phyloP scores from a whole-genome alignment of 2,797 vertebrate species.

The Bovichtus diacanthus region DNA sequence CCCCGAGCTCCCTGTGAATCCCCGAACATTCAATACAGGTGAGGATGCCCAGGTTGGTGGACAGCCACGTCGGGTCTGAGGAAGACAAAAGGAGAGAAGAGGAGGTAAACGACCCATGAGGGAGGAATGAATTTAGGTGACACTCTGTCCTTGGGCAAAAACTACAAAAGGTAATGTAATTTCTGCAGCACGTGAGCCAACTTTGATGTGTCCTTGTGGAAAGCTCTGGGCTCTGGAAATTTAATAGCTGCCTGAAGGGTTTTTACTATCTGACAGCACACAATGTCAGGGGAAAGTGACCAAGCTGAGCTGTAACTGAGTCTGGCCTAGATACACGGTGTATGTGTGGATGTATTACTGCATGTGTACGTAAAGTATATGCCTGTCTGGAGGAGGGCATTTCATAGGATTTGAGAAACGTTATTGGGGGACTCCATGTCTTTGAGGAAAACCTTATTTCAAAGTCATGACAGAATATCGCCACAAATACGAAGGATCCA shows the following conservation, averaged over 20 bases:
- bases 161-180: slow-evolving; percentile 31
- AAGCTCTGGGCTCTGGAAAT: slow-evolving; percentile 39
- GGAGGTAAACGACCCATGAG: not conserved
- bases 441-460: slow-evolving; percentile 21
- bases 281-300: slow-evolving; percentile 49
- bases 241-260: slow-evolving; percentile 40
- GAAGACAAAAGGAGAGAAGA: not conserved
- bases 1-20: slow-evolving; percentile 97
- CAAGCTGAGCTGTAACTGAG: slow-evolving; percentile 17
- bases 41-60: slow-evolving; percentile 97
- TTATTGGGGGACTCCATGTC: not conserved
- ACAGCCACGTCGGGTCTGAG: slow-evolving; percentile 96
- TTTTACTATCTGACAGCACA: slow-evolving; percentile 27
- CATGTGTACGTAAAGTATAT: not conserved
- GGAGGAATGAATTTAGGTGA: not conserved
- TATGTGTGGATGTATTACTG: not conserved
- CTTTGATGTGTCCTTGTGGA: slow-evolving; percentile 51
- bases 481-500: not conserved
- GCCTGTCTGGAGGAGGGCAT: not conserved
- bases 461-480: slow-evolving; percentile 7
- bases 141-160: slow-evolving; percentile 17
- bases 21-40: slow-evolving; percentile 99
- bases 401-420: slow-evolving; percentile 10
- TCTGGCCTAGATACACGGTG: slow-evolving; percentile 18
- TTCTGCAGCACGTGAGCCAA: slow-evolving; percentile 34